A percentile compares a stretch with the other conserved stretches of the same genome.
Evolutionary conservation across 2,888 invertebrate species (phyloP).

Genomic region (Xestia c-nigrum): DNA sequence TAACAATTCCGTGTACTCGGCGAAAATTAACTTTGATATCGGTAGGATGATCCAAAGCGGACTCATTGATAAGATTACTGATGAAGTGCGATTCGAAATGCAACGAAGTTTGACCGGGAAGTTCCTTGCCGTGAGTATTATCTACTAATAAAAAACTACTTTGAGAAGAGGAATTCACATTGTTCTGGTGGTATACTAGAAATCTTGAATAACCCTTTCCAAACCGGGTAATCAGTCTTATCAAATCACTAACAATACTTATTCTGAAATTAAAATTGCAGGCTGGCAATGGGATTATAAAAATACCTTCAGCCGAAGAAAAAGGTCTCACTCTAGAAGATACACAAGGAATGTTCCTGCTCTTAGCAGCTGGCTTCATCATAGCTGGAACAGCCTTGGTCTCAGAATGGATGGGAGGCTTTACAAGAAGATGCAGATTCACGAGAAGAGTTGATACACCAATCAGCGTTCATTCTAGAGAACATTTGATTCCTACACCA

Average conservation of each 20-base stretch:
- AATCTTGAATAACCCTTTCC: neutral
- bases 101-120: conserved; percentile 92
- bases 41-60: conserved; percentile 92
- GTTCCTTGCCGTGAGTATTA: conserved; percentile 90
- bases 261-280: conserved; percentile 65
- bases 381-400: conserved; percentile 91
- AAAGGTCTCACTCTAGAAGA: conserved; percentile 94
- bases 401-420: conserved; percentile 94
- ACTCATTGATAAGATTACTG: conserved; percentile 91
- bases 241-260: neutral
- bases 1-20: conserved; percentile 91
- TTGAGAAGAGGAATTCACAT: neutral
- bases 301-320: conserved; percentile 91
- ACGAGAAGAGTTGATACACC: conserved; percentile 68
- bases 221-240: neutral
- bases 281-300: conserved; percentile 85
- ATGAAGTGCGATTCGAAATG: conserved; percentile 94
- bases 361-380: conserved; percentile 93
- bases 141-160: neutral
- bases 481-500: conserved; percentile 73
- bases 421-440: conserved; percentile 90
- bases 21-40: conserved; percentile 91
- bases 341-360: conserved; percentile 95
- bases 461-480: conserved; percentile 68
- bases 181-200: neutral